phyloP scores from a whole-genome alignment of 1,140 invertebrate species.

The Drosophila repleta region DNA sequence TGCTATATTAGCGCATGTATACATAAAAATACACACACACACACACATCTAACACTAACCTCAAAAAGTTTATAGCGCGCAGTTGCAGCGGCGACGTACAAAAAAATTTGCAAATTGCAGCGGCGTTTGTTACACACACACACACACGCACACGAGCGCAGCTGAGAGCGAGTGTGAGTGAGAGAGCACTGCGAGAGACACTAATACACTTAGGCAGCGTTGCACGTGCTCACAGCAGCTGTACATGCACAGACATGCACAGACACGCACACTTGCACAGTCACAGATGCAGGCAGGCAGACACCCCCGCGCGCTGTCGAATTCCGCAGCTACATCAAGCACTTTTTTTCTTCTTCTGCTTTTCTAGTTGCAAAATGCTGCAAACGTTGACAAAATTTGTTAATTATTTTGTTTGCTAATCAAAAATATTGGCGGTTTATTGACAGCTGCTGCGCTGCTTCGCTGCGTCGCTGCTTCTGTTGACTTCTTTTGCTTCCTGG shows the following conservation, averaged over 20 bases:
- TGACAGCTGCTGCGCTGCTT: slow-evolving; percentile 1
- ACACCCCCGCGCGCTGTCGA: slow-evolving; percentile 31
- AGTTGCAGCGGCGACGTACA: slow-evolving; percentile 48
- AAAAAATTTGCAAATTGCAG: slow-evolving; percentile 68
- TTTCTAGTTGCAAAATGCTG: slow-evolving; percentile 42
- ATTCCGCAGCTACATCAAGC: slow-evolving; percentile 26
- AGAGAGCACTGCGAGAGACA: slow-evolving; percentile 54
- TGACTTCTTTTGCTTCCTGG: slow-evolving; percentile 5
- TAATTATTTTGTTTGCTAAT: slow-evolving; percentile 3
- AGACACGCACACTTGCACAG: slow-evolving; percentile 21
- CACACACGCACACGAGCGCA: slow-evolving; percentile 46
- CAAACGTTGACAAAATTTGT: slow-evolving; percentile 59
- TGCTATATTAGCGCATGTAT: slow-evolving; percentile 40
- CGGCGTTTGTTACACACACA: slow-evolving; percentile 30
- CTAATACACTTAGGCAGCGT: slow-evolving; percentile 48
- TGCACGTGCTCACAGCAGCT: slow-evolving; percentile 70
- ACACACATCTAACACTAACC: slow-evolving; percentile 59
- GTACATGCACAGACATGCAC: slow-evolving; percentile 57
- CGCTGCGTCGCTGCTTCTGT: slow-evolving; percentile 2
- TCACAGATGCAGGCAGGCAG: slow-evolving; percentile 38
- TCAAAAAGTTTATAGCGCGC: slow-evolving; percentile 76
- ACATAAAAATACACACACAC: slow-evolving; percentile 23
- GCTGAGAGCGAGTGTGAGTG: slow-evolving; percentile 25
- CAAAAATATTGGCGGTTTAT: slow-evolving; percentile 47
- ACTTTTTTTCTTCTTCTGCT: slow-evolving; percentile 13